Evolutionary conservation across 2,113 vertebrate genomes (phyloP).

Genomic region (Potamarius usumacintae): DNA sequence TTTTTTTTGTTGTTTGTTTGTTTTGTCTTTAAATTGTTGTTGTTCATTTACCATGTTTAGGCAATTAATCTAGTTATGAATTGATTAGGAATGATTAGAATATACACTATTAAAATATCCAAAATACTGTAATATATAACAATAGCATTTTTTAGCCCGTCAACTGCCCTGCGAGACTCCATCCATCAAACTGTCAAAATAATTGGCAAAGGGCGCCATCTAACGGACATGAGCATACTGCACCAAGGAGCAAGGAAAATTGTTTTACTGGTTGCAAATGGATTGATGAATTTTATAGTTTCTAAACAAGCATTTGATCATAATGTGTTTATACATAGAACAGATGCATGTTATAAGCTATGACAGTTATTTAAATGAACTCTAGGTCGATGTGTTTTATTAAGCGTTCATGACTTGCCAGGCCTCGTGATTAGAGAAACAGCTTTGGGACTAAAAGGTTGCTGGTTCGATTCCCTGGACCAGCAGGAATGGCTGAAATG

Average conservation of each 20-base stretch:
- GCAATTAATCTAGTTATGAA: no score
- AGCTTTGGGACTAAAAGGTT: no score
- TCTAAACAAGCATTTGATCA: neutral
- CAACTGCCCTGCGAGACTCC: neutral
- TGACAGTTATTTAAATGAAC: neutral
- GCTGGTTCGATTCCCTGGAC: no score
- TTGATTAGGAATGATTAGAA: neutral
- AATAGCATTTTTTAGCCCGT: neutral
- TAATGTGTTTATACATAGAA: neutral
- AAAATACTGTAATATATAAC: neutral
- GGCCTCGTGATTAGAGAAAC: no score
- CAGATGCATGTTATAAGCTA: neutral
- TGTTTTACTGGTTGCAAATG: neutral
- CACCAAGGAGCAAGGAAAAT: neutral
- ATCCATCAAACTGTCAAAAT: neutral
- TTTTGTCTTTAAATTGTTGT: neutral
- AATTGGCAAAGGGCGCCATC: conserved; percentile 20
- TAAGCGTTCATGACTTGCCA: neutral
- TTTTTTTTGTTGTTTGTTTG: neutral
- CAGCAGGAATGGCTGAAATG: no score
- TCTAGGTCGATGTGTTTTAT: neutral
- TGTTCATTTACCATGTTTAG: neutral
- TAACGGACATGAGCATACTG: neutral
- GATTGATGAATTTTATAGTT: neutral
- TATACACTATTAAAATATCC: neutral